Evolutionary conservation across 2,113 vertebrate genomes (phyloP), one percentile per base, ranked within the genome.

Genomic region (Spea bombifrons): DNA sequence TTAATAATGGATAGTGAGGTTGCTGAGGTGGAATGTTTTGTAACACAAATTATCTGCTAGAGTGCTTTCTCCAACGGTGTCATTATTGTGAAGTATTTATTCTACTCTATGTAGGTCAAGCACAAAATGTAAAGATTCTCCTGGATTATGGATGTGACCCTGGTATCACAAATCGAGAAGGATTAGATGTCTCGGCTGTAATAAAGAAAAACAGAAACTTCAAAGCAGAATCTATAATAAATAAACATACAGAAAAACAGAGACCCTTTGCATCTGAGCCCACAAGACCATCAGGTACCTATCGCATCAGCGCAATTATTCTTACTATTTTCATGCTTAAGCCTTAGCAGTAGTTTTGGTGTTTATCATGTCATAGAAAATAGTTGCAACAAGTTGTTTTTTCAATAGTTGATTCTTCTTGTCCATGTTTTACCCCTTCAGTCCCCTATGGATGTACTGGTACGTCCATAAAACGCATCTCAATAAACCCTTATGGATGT

Each of bases 141-240:
- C 84, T 94, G 75, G 81, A 57, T 66, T 88, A 84, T 17, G 92
- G 92, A 8, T 89, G 83, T 50, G 88, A 93, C 81, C 92, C 92
- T 66, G 86, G 82, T 44, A 65, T 93, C 77, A 66, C 84, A 78
- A 89, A 94, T 63, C 47, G 64, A 0, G 84, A 45, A 3, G 87
- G 86, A 47, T 86, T 85, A 76, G 84, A 84, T 0, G 82, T 86
- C 0, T 8, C 88, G 65, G 90, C 91, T 73, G 80, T 93, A 50
- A 88, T 94, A 66, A 92, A 91, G 81, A 91, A 86, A 82, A 91
- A 77, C 69, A 93, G 92, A 81, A 93, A 93, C 83, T 92, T 93
- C 5, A 85, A 74, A 82, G 91, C 90, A 61, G 83, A 90, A 0
- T 86, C 87, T 71, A 84, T 88, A 75, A 83, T 94, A 82, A 91